Evolutionary conservation across 30 jellyfish, hydroid and myxozoan species (phyloP).

Genomic region (Hydractinia echinata): DNA sequence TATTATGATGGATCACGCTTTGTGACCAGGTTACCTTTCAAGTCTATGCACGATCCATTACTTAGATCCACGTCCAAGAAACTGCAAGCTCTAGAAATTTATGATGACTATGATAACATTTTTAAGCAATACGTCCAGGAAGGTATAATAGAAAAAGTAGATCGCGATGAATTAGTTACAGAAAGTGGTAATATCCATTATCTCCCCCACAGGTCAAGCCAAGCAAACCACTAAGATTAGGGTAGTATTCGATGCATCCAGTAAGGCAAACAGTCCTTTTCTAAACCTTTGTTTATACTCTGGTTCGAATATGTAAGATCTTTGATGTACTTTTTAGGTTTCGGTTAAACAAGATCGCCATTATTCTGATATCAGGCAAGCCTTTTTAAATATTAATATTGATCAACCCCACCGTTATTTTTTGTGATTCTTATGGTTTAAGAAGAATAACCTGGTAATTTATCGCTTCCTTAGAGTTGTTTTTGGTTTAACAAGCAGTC

Average conservation of each 20-base stretch:
- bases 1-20: constrained; percentile 28
- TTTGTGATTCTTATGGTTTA: constrained; percentile 23
- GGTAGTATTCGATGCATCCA: not conserved
- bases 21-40: constrained; percentile 36
- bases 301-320: not conserved
- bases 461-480: not conserved
- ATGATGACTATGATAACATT: too few species aligned
- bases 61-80: not conserved
- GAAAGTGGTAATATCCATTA: not conserved
- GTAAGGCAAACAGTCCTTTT: not conserved
- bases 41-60: constrained; percentile 17
- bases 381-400: not conserved
- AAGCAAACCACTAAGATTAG: not conserved
- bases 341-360: not conserved
- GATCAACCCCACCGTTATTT: constrained; percentile 13
- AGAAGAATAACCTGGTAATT: not conserved
- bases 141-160: not conserved
- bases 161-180: not conserved
- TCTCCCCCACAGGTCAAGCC: not conserved
- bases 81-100: not conserved
- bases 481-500: constrained; percentile 8
- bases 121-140: too few species aligned
- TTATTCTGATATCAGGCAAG: constrained; percentile 28
- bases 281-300: not conserved
- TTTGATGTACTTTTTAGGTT: not conserved